Conservation (phyloP, 2,888 invertebrate genomes). For the Drosophila flavopinicola region DNA sequence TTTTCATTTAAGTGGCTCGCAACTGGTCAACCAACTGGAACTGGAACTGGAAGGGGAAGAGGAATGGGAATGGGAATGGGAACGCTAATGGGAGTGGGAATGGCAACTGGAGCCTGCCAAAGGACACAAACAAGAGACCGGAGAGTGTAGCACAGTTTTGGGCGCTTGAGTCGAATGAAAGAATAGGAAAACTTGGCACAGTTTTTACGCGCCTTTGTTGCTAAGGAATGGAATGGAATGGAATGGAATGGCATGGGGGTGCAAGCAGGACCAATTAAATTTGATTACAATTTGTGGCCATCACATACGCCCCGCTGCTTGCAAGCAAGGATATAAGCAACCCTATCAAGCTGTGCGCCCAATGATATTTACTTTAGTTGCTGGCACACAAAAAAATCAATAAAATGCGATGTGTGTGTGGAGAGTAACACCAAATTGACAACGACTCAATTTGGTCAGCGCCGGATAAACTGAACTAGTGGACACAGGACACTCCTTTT, state of each 20-base stretch:
- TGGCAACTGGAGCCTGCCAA: constrained; percentile 27
- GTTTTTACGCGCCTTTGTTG: constrained; percentile 55
- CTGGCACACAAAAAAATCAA: constrained; percentile 36
- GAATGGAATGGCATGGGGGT: not conserved
- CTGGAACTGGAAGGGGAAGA: not conserved
- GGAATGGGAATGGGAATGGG: not conserved
- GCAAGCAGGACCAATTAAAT: constrained; percentile 69
- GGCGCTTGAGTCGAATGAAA: not conserved
- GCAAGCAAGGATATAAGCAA: constrained; percentile 41
- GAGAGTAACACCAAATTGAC: constrained; percentile 27
- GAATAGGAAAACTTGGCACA: constrained; percentile 35
- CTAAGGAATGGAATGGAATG: not conserved
- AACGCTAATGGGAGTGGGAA: not conserved
- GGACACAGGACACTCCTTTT: constrained; percentile 38
- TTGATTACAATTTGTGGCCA: constrained; percentile 72
- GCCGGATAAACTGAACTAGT: not conserved
- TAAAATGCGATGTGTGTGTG: constrained; percentile 28
- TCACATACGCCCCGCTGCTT: constrained; percentile 1
- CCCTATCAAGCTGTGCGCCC: constrained; percentile 48
- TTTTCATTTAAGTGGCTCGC: constrained; percentile 72
- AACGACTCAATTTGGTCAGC: constrained; percentile 46
- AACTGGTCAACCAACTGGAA: constrained; percentile 51
- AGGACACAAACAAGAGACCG: constrained; percentile 22
- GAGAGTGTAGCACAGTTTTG: too few relatives aligned
- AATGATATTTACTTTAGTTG: constrained; percentile 57